A percentile compares a stretch with the other conserved stretches of the same genome.
Evolutionary conservation across 2,113 vertebrate species (phyloP).

Genomic region (Ovis aries): ARS-UI_Ramb_v3.0 NC_056060.1:5480001-5480500

Average conservation of each 20-base stretch:
- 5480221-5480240: not conserved
- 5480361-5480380: not conserved
- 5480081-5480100: not conserved
- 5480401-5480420: not conserved
- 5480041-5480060: not conserved
- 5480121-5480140: not conserved
- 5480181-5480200: not conserved
- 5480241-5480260: no score
- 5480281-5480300: not conserved
- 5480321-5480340: not conserved
- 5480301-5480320: not conserved
- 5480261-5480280: not conserved
- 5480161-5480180: not conserved
- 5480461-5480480: not conserved
- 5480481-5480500: not conserved
- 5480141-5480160: accelerated
- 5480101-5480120: not conserved
- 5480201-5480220: not conserved
- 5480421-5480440: not conserved
- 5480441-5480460: not conserved
- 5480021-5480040: not conserved
- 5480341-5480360: not conserved
- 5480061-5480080: accelerated
- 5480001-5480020: not conserved
- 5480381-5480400: not conserved